These are phyloP conservation scores for Rhopilema esculentum DNA, from an alignment of 30 jellyfish, hydroid and myxozoan genomes.

Conservation along the genomic window DNA sequence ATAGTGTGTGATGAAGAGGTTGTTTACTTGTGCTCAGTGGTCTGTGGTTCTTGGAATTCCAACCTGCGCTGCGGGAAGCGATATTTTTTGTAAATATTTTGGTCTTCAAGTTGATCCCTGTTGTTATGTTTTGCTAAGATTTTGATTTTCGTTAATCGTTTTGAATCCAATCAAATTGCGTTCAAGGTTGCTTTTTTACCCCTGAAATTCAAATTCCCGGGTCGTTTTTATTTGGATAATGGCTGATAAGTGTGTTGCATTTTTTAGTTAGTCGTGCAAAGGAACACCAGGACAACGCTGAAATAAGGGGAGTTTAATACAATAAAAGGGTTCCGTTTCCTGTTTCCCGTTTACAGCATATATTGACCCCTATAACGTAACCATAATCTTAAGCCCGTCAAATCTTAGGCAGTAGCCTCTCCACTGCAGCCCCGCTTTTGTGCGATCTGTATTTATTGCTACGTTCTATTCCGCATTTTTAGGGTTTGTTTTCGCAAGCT, in stretches of 20 bases:
- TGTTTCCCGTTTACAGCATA: not conserved
- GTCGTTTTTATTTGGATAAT: not conserved
- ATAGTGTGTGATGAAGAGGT: not conserved
- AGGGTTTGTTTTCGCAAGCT: constrained; percentile 97
- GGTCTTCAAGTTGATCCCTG: not conserved
- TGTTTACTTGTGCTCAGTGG: not conserved
- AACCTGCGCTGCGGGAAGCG: not conserved
- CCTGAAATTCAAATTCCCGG: not conserved
- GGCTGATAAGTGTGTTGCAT: no score
- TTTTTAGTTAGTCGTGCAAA: not conserved
- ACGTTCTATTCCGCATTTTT: not conserved
- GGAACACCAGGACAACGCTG: no score
- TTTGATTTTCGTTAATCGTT: not conserved
- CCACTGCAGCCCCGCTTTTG: no score
- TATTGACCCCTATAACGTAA: not conserved
- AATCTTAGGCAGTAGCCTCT: no score
- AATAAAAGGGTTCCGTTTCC: no score
- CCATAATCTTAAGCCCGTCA: no score
- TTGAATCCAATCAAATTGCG: not conserved
- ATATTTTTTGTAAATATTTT: not conserved
- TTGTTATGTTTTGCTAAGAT: not conserved
- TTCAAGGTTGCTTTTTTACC: not conserved
- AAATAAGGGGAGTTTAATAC: no score
- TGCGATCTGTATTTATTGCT: not conserved
- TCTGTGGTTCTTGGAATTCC: not conserved